These are phyloP conservation scores for Genyomyrus donnyi DNA, from an alignment of 2,113 vertebrate genomes.

Conservation along the genomic window DNA sequence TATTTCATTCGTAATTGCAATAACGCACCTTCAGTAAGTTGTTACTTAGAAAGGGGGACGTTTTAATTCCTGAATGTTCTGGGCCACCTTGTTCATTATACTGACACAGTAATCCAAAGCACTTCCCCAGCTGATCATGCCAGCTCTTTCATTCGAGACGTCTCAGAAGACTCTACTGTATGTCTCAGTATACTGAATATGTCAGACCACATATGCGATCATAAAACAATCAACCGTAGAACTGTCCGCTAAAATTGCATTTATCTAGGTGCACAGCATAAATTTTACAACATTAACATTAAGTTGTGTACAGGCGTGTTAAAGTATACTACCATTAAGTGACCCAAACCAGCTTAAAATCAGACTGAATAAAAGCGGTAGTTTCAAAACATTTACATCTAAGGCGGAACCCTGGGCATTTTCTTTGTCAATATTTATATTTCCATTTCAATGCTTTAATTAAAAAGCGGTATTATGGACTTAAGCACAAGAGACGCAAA, in stretches of 20 bases:
- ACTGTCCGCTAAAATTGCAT: neutral
- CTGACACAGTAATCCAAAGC: slow-evolving; percentile 11
- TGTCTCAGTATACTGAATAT: neutral
- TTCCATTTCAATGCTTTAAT: neutral
- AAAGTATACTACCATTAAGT: neutral
- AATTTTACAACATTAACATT: neutral
- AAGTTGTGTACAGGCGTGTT: neutral
- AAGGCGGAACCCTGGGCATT: neutral
- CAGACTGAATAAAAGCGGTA: neutral
- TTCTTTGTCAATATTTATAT: neutral
- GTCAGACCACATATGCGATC: neutral
- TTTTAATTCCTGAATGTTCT: slow-evolving; percentile 12
- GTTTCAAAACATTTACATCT: neutral
- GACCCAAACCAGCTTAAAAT: neutral
- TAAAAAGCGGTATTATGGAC: neutral
- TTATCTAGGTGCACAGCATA: neutral
- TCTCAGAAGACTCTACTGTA: neutral
- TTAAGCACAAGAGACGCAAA: neutral
- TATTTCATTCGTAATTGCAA: slow-evolving; percentile 1
- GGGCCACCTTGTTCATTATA: slow-evolving; percentile 9
- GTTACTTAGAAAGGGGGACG: slow-evolving; percentile 1
- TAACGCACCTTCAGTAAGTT: neutral
- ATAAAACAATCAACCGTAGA: neutral
- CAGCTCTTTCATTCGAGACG: neutral
- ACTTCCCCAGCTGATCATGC: neutral